Evolutionary conservation across 1,140 invertebrate species (phyloP).

Genomic region (Eumeta japonica): DNA sequence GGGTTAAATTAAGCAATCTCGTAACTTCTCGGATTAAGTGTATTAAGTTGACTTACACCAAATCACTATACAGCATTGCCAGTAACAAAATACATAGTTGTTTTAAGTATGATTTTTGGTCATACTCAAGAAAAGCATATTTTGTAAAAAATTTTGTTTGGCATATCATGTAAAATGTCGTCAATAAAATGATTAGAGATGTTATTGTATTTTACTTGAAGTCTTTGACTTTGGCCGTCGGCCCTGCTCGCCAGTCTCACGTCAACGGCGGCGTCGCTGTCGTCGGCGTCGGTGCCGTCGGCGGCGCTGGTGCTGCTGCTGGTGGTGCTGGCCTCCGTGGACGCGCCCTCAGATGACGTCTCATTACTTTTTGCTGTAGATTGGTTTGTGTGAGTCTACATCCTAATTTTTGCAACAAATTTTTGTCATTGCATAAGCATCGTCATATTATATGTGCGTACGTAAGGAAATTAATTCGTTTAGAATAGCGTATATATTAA

Average conservation of each 20-base stretch:
- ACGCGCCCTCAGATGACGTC: conserved; percentile 77
- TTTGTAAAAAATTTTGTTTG: too few relatives aligned
- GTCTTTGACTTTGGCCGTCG: neutral
- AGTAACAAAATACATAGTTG: neutral
- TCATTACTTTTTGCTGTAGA: conserved; percentile 84
- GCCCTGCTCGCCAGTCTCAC: conserved; percentile 65
- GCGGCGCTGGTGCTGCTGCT: conserved; percentile 86
- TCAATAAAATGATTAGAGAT: too few relatives aligned
- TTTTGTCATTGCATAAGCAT: too few relatives aligned
- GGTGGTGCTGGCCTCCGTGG: conserved; percentile 82
- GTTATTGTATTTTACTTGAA: too few relatives aligned
- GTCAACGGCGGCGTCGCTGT: conserved; percentile 87
- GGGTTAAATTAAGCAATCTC: neutral
- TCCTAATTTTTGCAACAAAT: neutral
- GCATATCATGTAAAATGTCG: too few relatives aligned
- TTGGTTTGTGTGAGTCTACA: conserved; percentile 82
- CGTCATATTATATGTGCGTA: too few relatives aligned
- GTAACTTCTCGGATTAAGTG: neutral
- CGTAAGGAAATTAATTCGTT: too few relatives aligned
- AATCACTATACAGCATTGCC: neutral
- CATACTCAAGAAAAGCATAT: too few relatives aligned
- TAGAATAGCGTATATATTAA: too few relatives aligned
- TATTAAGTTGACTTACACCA: neutral
- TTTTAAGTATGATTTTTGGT: neutral
- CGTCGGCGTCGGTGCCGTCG: conserved; percentile 90